Evolutionary conservation across 2,888 invertebrate species (phyloP), one percentile per base, ranked within the genome.

Genomic region (Drosophila anceps): DNA sequence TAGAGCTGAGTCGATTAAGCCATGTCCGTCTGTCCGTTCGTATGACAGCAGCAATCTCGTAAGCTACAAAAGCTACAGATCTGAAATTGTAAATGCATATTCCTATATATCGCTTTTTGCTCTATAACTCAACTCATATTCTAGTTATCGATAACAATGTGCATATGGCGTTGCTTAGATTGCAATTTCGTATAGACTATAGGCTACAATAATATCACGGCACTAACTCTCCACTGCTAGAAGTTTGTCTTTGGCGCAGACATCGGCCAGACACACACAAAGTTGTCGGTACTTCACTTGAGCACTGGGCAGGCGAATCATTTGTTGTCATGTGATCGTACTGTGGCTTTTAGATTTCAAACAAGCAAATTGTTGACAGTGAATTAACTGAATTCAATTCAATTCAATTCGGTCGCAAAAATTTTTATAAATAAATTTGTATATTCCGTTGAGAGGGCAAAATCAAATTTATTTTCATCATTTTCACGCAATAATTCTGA

Each of bases 231-330:
- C 18, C 31, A 18, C 18, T 18, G 50, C 31, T 18, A 31, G 31
- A 18, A 18, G 31, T 18, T 18, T 18, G 31, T 29, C n/a, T 12
- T 50, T 12, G 7, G 12, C 29, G 10, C 29, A 44, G 24, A 44
- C 8, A 12, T 13, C 1, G 12, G 13, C 44, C 13, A 7, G 13
- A 9, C 7, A 24, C 8, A 44, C 15, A 46, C 46, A 27, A 15
- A 13, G 5, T n/a, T n/a, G n/a, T n/a, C 24, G n/a, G n/a, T 9
- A n/a, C 27, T 51, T 13, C 7, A n/a, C 0, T 33, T 57, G 57
- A 6, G 9, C 31, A 13, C 60, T 48, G 29, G 29, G 60, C 35
- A 51, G 39, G 60, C 60, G 39, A 31, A 8, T 10, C 50, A 20
- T 31, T 50, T 29, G 50, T 31, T 39, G 20, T 37, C 15, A 13